These are phyloP conservation scores for Loris lydekkerianus DNA, from an alignment of 2,797 vertebrate genomes.

Conservation along the genomic window DNA sequence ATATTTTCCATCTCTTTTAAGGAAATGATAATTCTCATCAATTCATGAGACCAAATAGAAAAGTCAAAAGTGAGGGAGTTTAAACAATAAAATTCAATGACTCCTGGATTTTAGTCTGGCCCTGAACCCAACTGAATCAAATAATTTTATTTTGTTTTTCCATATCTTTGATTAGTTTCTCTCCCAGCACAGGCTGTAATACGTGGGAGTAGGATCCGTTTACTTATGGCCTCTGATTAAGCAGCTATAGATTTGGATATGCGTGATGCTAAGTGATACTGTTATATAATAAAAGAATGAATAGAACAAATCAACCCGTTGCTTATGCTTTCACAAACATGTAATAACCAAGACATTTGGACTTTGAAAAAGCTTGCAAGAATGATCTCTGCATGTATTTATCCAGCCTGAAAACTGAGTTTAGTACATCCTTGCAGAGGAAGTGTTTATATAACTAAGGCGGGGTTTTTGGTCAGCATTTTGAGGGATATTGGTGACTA, in stretches of 20 bases:
- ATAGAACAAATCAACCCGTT: background rate
- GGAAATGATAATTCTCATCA: constrained; percentile 35
- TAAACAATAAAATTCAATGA: constrained; percentile 2
- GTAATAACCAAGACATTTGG: constrained; percentile 6
- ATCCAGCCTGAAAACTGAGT: constrained; percentile 14
- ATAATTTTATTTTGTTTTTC: constrained; percentile 46
- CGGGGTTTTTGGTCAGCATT: constrained; percentile 52
- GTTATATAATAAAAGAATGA: constrained; percentile 8
- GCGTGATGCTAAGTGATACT: background rate
- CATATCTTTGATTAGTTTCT: background rate
- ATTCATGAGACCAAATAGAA: constrained; percentile 25
- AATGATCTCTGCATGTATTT: background rate
- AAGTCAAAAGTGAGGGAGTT: background rate
- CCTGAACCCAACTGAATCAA: background rate
- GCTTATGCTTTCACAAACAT: background rate
- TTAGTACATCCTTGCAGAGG: background rate
- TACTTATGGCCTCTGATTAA: background rate
- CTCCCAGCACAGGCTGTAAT: background rate
- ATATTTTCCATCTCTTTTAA: background rate
- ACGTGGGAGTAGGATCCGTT: background rate
- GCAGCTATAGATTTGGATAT: background rate
- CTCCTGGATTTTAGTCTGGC: background rate
- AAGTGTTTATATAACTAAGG: constrained; percentile 10
- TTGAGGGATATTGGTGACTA: background rate
- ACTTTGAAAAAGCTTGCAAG: background rate